Base-by-base conservation (phyloP, 2,888 invertebrate genomes). In the Danaus chrysippus region DNA sequence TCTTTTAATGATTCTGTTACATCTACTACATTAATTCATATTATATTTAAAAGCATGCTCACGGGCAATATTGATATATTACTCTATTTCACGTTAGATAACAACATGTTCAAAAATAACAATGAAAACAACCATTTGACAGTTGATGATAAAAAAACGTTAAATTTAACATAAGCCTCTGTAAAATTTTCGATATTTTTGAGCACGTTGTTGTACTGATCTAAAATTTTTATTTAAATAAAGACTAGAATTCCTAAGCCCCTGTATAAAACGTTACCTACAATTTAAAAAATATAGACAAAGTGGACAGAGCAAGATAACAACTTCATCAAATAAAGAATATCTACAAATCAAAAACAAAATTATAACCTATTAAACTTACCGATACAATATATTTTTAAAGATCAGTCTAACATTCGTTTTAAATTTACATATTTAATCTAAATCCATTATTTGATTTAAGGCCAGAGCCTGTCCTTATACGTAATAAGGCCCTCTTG, bases 351-450 rank as follows among this genome's bases (percentile, higher is more conserved):
- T 71, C 71, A 76, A 74, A 73, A 78, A 49, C 5, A 49, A 10
- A 77, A 72, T 81, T 79, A 82, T 80, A 74, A 79, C 76, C 79
- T 82, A 84, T 79, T 76, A 81, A 85, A 87, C 84, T 84, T 87
- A 87, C 78, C 70, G 76, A 76, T 83, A 84, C 86, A 84, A 81
- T 87, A 86, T 83, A 85, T 82, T 83, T 84, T 87, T 85, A 86
- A 87, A 89, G 83, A 87, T 89, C 90, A 90, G 91, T 90, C 90
- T 90, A 90, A 90, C 87, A 86, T 90, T 90, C 90, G 90, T 84
- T 90, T 86, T 49, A 87, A 84, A 85, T 83, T 83, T 84, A 86
- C 84, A 85, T 74, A 73, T 81, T 83, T 81, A 74, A 75, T 73
- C 79, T 79, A 79, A 77, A 56, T 46, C 62, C 63, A 62, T 61